Evolutionary conservation across 2,888 invertebrate species (phyloP), one percentile per base, ranked within the genome.

Genomic region (Melinopterus prodromus): DNA sequence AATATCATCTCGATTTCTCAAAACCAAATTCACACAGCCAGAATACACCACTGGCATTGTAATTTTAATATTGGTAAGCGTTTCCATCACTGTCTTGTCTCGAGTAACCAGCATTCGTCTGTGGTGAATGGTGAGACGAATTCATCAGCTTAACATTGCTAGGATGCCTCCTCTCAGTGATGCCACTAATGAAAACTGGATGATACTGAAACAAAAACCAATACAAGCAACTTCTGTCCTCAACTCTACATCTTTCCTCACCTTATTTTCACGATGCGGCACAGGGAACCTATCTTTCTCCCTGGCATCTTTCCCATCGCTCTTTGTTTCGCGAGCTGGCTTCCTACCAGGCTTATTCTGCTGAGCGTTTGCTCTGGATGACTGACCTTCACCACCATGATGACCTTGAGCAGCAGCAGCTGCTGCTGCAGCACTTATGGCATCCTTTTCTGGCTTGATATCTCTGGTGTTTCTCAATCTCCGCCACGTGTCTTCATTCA

Each of bases 61-160:
- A 75, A 75, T 26, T 37, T 85, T 86, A 94, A 87, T 94, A 94
- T 86, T 93, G 93, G 90, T 93, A 94, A 81, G 93, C 92, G 77
- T 92, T 93, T 84, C 94, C 94, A 83, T 94, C 95, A 71, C 94
- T 93, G 6, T 93, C 92, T 88, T 96, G 95, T 84, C 96, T 91
- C 80, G 95, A 94, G 89, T 93, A 96, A 2, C 96, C 96, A 81
- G 95, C 94, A 88, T 95, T 96, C 35, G 95, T 95, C 88, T 95
- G 93, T 83, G 95, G 95, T 14, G 93, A 93, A 88, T 96, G 96
- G 69, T 94, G 94, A 5, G 95, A 94, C n/a, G 94, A 94, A 87
- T 95, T 95, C 90, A 95, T 95, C 78, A 96, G 89, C 89, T 95
- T 95, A 76, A 95, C 92, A 85, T 93, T 94, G 88, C 93, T 92